Evolutionary conservation across 1,140 invertebrate species (phyloP).

Genomic region (Drosophila melanica): DNA sequence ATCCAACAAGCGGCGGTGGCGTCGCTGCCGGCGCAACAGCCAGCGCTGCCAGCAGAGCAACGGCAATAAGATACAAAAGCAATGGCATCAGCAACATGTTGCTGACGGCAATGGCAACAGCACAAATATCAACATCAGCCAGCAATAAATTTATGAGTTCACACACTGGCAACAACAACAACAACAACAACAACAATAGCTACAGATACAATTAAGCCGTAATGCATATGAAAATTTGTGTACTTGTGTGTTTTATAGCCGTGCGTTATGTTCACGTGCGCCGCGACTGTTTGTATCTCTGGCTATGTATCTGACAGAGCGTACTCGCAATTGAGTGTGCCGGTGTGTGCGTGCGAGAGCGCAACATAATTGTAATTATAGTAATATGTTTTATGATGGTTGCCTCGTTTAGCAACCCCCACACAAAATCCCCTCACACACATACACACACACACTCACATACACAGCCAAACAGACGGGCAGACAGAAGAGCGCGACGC

Average conservation of each 20-base stretch:
- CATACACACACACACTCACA: slow-evolving; percentile 32
- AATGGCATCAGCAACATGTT: slow-evolving; percentile 47
- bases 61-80: slow-evolving; percentile 42
- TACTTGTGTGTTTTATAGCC: slow-evolving; percentile 69
- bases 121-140: slow-evolving; percentile 15
- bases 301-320: slow-evolving; percentile 14
- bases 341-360: slow-evolving; percentile 43
- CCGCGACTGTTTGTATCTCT: slow-evolving; percentile 65
- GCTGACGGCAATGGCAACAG: slow-evolving; percentile 25
- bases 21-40: slow-evolving; percentile 8
- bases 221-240: slow-evolving; percentile 75
- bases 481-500: slow-evolving; percentile 52
- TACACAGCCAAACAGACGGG: slow-evolving; percentile 26
- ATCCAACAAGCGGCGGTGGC: slow-evolving; percentile 38
- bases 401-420: slow-evolving; percentile 78
- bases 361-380: slow-evolving; percentile 82
- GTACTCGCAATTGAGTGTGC: slow-evolving; percentile 13
- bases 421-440: slow-evolving; percentile 48
- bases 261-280: slow-evolving; percentile 74
- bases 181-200: slow-evolving; percentile 40
- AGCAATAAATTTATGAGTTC: slow-evolving; percentile 65
- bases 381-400: slow-evolving; percentile 83
- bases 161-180: slow-evolving; percentile 35
- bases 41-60: slow-evolving; percentile 6
- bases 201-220: slow-evolving; percentile 72